phyloP scores from a whole-genome alignment of 2,113 vertebrate genomes.

The Oceanodroma tethys region DNA sequence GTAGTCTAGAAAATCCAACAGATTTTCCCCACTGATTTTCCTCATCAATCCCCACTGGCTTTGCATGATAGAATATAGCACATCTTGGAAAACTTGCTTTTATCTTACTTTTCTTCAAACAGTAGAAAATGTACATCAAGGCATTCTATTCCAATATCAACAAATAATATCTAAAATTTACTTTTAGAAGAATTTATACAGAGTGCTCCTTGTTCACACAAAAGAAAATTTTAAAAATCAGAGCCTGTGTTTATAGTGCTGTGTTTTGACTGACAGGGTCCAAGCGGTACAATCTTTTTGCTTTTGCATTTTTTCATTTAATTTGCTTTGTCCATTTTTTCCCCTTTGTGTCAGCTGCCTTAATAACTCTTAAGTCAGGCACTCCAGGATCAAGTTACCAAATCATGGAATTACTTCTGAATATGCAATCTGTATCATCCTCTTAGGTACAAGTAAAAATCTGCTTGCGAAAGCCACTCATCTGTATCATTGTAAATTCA shows the following conservation, averaged over 20 bases:
- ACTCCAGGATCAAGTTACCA: background rate
- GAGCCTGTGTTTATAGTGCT: background rate
- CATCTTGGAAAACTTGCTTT: background rate
- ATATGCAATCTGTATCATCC: background rate
- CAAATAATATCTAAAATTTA: background rate
- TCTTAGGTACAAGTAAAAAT: background rate
- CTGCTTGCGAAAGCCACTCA: background rate
- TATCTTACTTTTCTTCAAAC: background rate
- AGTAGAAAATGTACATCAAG: background rate
- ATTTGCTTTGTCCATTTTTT: background rate
- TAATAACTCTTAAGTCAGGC: background rate
- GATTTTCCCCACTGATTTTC: conserved; percentile 8
- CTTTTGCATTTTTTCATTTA: background rate
- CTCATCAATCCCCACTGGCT: background rate
- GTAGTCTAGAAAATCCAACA: background rate
- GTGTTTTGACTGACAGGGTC: background rate
- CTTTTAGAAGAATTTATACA: background rate
- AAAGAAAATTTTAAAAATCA: background rate
- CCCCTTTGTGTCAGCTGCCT: background rate
- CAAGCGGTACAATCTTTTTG: rapidly evolving
- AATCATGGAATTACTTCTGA: background rate
- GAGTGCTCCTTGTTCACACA: background rate
- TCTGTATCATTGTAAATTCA: background rate
- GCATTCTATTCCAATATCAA: background rate
- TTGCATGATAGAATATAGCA: background rate